Percentiles rank a stretch among this genome's conserved stretches.
Evolutionary conservation across 2,113 vertebrate genomes (phyloP).

Genomic region (Hyaena hyaena): DNA sequence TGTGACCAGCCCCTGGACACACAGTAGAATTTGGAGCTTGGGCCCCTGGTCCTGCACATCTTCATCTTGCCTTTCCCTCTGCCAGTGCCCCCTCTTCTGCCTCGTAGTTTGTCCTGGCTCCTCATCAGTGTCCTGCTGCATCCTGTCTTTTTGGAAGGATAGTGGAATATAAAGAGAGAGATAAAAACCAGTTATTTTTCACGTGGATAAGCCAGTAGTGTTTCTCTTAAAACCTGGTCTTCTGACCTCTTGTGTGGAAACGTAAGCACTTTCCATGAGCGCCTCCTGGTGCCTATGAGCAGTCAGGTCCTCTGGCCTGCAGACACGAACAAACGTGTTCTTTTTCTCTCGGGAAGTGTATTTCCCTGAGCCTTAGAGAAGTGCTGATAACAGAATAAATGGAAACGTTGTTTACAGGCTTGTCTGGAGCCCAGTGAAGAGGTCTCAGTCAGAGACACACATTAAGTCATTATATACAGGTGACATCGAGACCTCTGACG

Average conservation of each 20-base stretch:
- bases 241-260: not conserved
- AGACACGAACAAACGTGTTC: not conserved
- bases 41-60: not conserved
- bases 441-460: no score
- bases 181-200: not conserved
- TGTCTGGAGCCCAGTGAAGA: no score
- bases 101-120: not conserved
- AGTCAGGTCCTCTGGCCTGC: fast-evolving
- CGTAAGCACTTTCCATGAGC: not conserved
- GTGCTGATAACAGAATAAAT: not conserved
- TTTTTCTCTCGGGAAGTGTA: not conserved
- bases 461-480: not conserved
- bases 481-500: not conserved
- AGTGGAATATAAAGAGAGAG: not conserved
- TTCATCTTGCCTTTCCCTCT: not conserved
- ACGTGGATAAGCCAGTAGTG: fast-evolving
- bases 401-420: not conserved
- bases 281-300: not conserved
- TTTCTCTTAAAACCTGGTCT: not conserved
- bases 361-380: not conserved
- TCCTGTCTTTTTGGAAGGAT: not conserved
- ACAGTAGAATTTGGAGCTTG: not conserved
- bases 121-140: fast-evolving
- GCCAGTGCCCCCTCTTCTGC: not conserved
- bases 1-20: no score